A percentile compares a stretch with the other conserved stretches of the same genome.
Evolutionary conservation across 2,888 invertebrate genomes (phyloP).

Genomic region (Acleris laterana): DNA sequence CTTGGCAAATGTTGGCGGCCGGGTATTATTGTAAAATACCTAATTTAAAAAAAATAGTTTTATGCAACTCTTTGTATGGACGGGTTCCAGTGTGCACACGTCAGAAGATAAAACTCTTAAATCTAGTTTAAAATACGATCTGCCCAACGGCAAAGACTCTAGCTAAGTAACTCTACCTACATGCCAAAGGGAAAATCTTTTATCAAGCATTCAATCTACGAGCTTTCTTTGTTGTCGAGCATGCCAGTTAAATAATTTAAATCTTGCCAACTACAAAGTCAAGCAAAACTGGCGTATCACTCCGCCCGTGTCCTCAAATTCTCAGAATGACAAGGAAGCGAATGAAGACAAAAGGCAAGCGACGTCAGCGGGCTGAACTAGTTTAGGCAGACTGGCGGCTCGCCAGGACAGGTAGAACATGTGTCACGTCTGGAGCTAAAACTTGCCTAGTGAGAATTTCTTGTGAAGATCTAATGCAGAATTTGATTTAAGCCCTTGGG

Average conservation of each 20-base stretch:
- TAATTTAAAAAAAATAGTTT: no score
- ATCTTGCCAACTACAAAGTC: background rate
- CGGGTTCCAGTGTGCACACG: no score
- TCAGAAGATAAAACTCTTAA: no score
- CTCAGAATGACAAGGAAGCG: constrained; percentile 18
- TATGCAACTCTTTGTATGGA: no score
- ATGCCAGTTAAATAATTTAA: background rate
- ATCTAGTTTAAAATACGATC: no score
- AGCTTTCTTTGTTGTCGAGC: background rate
- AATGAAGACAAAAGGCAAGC: constrained; percentile 31
- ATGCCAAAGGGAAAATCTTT: no score
- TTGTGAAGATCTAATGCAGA: constrained; percentile 1
- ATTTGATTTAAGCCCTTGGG: background rate
- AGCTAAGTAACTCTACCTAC: no score
- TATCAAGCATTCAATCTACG: no score
- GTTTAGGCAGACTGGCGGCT: constrained; percentile 23
- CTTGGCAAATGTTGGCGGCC: no score
- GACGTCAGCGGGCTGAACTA: constrained; percentile 24
- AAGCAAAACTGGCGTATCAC: constrained; percentile 11
- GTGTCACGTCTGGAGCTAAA: constrained; percentile 21
- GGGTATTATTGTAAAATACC: no score
- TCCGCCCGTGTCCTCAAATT: constrained; percentile 21
- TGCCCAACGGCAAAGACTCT: no score
- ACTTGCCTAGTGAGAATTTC: background rate
- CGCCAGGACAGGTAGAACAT: constrained; percentile 30